Evolutionary conservation across 2,113 vertebrate genomes (phyloP), one percentile per base, ranked within the genome.

Genomic region (Microcebus jonahi): DNA sequence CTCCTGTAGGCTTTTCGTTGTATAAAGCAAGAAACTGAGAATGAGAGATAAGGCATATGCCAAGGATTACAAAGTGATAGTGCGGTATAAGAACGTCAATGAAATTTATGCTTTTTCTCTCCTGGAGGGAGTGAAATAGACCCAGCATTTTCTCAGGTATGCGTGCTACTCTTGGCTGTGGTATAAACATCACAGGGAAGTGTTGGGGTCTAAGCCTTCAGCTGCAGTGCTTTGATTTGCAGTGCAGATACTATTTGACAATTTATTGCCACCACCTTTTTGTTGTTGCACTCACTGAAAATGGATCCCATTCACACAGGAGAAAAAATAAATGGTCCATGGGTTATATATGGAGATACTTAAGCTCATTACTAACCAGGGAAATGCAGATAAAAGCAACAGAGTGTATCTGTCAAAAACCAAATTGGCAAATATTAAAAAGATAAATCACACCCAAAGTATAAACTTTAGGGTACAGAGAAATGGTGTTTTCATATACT

Each of bases 351-450:
- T 14, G 20, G 77, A 96, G 65, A 81, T 76, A 39, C 25, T 91
- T 77, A 91, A 57, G 27, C 55, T 91, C 21, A 77, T 68, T 89
- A 42, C 45, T 76, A 85, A 81, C 39, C 20, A 88, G 65, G 27
- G 42, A 61, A 95, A 70, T 50, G 5, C 36, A 91, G 77, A 84
- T 36, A 63, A 88, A 91, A 88, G 36, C 70, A 90, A 88, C 3
- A 83, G n/a, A 67, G 20, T 39, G 2, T 13, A 80, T 61, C 80
- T 75, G 90, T 48, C 42, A 96, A 1, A 10, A 15, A 77, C 50
- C 57, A 68, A 36, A 85, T 14, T n/a, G 89, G 29, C 23, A 94
- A 81, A 89, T 63, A 83, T 92, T 95, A 48, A 81, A 82, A 92
- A 83, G 45, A 90, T 21, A 9, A n/a, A 39, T 88, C 23, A 55